Base-by-base conservation (phyloP, 2,797 vertebrate genomes). In the Danionella dracula region DNA sequence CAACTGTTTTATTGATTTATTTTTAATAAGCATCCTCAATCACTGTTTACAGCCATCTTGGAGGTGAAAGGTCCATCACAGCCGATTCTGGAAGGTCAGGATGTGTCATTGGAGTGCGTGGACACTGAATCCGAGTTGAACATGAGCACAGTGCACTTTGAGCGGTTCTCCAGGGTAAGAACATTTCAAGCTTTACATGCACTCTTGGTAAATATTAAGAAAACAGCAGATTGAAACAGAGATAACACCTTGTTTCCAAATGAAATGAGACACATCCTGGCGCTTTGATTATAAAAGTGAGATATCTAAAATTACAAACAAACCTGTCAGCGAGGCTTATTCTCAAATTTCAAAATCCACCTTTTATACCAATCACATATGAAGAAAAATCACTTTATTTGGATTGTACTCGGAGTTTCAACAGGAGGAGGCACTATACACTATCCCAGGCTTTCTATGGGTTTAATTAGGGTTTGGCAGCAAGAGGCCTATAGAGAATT, bases 91-190 rank as follows among this genome's bases (percentile, higher is more conserved):
- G 86, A 89, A 56, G 88, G 86, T 2, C 68, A 81, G 0, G 7
- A 8, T 3, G 60, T 90, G 70, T 79, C 55, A 0, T 70, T 93
- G 81, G 86, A 92, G 77, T 92, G 91, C 61, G 53, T 77, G 12
- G 73, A 70, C 72, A 27, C 78, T 0, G 81, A 87, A 51, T 70
- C 78, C 0, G 77, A 81, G 0, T 32, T 61, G 20, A 89, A 90
- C 77, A 81, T 87, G 78, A 87, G 73, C 62, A 68, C 77, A 7
- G 85, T 90, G 65, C 74, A 80, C 51, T 88, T 93, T 60, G 86
- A 92, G 78, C 75, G 74, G 63, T 85, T 78, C 48, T 78, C 71
- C 35, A 62, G 71, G 83, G 90, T 92, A 48, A 85, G 73, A 7
- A 16, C 11, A 17, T 17, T 1, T 5, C n/a, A n/a, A 4, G 16